Evolutionary conservation across 2,888 invertebrate genomes (phyloP).

Genomic region (Unio pictorum): DNA sequence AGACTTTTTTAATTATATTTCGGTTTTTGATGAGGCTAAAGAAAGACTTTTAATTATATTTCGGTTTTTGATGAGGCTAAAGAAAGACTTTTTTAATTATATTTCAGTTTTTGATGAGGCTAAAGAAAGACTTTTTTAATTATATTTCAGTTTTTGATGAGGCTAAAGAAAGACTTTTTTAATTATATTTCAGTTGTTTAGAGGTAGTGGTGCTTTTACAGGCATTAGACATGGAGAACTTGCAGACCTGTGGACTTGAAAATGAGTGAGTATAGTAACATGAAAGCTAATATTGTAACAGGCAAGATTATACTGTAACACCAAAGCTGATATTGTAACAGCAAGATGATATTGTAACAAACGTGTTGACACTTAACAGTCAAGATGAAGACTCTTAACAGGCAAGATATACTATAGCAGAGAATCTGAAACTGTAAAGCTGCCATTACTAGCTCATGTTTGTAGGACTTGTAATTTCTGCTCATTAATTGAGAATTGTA

Average conservation of each 20-base stretch:
- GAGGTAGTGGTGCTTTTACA: conserved; percentile 68
- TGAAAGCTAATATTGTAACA: neutral
- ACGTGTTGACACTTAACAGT: too few relatives aligned
- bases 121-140: neutral
- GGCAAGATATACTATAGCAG: too few relatives aligned
- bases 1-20: conserved; percentile 8
- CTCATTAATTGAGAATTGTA: too few relatives aligned
- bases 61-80: conserved; percentile 40
- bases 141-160: too few relatives aligned
- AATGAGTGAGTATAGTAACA: conserved; percentile 24
- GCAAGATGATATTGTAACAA: too few relatives aligned
- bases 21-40: conserved; percentile 40
- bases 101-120: conserved; percentile 44
- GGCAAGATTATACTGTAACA: too few relatives aligned
- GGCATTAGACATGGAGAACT: conserved; percentile 65
- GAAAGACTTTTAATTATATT: conserved; percentile 5
- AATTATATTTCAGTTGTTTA: conserved; percentile 56
- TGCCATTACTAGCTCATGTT: too few relatives aligned
- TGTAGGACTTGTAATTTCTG: too few relatives aligned
- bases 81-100: neutral
- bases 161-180: neutral
- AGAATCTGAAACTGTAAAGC: too few relatives aligned
- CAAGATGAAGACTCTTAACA: too few relatives aligned
- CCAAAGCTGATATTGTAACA: too few relatives aligned
- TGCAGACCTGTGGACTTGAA: conserved; percentile 40